Percentiles rank a stretch among this genome's conserved stretches.
Conservation (phyloP, 2,113 vertebrate genomes). For the Sturnira hondurensis region DNA sequence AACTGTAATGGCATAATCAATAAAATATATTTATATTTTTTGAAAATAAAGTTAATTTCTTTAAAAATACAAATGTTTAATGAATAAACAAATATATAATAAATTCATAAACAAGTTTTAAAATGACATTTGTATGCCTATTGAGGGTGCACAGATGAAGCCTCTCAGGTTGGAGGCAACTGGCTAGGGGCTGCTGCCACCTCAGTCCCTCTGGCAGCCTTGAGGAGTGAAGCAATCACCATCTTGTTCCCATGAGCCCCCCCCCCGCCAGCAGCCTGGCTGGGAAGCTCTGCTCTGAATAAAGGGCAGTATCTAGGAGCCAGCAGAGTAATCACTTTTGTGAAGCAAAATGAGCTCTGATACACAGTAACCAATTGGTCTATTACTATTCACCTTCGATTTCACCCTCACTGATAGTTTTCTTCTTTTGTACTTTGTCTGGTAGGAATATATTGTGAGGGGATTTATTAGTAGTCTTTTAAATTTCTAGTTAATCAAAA, state of each 20-base stretch:
- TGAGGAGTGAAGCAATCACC: background rate
- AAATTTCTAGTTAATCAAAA: background rate
- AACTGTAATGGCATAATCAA: too few species aligned
- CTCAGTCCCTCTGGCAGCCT: background rate
- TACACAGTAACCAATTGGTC: background rate
- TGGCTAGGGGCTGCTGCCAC: background rate
- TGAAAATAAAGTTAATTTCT: background rate
- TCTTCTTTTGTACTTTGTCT: background rate
- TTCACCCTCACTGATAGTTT: background rate
- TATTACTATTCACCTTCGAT: background rate
- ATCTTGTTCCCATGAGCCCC: fast-evolving
- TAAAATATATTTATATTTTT: too few species aligned
- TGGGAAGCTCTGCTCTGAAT: background rate
- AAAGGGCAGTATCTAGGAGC: background rate
- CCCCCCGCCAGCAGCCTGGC: too few species aligned
- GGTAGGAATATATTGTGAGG: background rate
- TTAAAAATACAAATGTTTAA: background rate
- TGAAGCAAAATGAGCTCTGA: background rate
- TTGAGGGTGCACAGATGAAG: background rate
- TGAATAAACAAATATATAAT: background rate
- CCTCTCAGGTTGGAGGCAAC: background rate
- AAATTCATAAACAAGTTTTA: background rate
- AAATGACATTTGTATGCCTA: background rate
- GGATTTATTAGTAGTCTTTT: background rate
- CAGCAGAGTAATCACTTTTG: background rate